A percentile compares a stretch with the other conserved stretches of the same genome.
Evolutionary conservation across 2,888 invertebrate species (phyloP).

Genomic region (Panopea generosa): DNA sequence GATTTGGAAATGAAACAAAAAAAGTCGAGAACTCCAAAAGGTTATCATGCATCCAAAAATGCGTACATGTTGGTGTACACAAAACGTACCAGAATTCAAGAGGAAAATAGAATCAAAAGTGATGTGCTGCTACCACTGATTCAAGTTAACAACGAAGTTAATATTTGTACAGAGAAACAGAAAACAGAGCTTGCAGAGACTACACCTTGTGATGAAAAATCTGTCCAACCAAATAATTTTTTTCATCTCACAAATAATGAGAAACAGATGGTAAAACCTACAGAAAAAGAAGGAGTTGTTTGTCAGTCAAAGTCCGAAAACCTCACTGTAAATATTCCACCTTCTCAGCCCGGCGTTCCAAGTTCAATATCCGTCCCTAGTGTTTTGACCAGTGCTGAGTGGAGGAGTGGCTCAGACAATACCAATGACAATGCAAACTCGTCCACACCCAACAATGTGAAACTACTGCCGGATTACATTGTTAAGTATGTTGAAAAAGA

Average conservation of each 20-base stretch:
- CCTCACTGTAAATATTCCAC: not conserved
- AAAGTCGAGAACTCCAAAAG: conserved; percentile 79
- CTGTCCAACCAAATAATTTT: too few relatives aligned
- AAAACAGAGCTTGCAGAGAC: too few relatives aligned
- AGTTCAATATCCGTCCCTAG: not conserved
- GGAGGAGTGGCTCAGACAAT: not conserved
- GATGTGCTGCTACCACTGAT: too few relatives aligned
- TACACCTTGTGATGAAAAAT: too few relatives aligned
- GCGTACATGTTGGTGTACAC: conserved; percentile 89
- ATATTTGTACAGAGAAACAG: too few relatives aligned
- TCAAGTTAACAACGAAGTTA: too few relatives aligned
- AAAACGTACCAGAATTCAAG: conserved; percentile 14
- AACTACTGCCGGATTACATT: conserved; percentile 53
- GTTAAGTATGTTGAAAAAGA: conserved; percentile 81
- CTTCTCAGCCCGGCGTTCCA: not conserved
- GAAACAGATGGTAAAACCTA: too few relatives aligned
- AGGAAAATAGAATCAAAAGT: too few relatives aligned
- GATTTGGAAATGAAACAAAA: conserved; percentile 81
- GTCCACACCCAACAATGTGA: not conserved
- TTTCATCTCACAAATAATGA: too few relatives aligned
- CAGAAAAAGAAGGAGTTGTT: too few relatives aligned
- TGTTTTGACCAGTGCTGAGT: not conserved
- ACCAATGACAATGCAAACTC: not conserved
- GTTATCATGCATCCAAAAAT: conserved; percentile 87
- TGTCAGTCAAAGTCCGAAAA: not conserved